Conservation (phyloP, 2,113 vertebrate species). For the Plestiodon gilberti region DNA sequence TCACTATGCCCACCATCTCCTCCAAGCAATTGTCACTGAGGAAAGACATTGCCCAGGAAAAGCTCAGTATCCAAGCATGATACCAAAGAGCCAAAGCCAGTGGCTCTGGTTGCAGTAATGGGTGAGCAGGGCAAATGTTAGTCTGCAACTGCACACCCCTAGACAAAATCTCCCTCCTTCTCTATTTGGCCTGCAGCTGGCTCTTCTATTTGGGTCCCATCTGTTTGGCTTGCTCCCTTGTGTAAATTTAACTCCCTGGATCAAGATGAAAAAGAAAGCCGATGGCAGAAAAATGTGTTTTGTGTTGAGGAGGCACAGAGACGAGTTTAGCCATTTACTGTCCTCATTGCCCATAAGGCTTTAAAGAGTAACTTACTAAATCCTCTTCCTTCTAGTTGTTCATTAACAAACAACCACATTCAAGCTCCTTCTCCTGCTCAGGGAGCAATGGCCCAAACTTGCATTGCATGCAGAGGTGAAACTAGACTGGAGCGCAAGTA, state of each 20-base stretch:
- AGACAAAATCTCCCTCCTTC: not conserved
- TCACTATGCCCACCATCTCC: not conserved
- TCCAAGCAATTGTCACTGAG: not conserved
- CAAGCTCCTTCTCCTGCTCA: too few relatives aligned
- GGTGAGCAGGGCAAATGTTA: not conserved
- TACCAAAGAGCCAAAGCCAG: not conserved
- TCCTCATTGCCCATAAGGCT: not conserved
- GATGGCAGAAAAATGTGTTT: accelerated
- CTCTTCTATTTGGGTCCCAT: accelerated
- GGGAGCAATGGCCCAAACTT: too few relatives aligned
- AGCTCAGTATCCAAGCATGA: not conserved
- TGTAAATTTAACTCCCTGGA: not conserved
- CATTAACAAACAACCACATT: slow-evolving; percentile 29
- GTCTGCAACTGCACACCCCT: accelerated
- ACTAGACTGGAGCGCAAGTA: too few relatives aligned
- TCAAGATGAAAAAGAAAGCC: not conserved
- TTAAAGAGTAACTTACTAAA: slow-evolving; percentile 32
- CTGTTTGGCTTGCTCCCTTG: slow-evolving; percentile 16
- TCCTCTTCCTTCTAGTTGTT: slow-evolving; percentile 27
- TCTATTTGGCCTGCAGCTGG: not conserved
- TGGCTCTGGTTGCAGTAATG: not conserved
- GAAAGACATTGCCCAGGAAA: too few relatives aligned
- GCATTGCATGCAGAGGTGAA: too few relatives aligned
- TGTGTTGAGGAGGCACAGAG: not conserved
- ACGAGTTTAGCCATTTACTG: not conserved